Percentiles rank a stretch among this genome's conserved stretches.
Evolutionary conservation across 2,888 invertebrate genomes (phyloP).

Genomic region (Erebia epiphron): DNA sequence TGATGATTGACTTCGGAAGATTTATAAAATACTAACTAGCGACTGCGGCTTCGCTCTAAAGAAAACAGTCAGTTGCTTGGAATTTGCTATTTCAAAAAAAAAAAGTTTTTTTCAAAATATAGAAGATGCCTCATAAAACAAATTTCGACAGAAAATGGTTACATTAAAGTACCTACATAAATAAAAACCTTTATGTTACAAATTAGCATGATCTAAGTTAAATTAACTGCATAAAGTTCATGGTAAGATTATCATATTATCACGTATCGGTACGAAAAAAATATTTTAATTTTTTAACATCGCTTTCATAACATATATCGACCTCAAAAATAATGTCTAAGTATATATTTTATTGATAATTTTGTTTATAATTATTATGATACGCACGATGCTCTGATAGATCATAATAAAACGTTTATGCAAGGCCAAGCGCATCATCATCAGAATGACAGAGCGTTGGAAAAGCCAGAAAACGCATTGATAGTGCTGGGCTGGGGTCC

Average conservation of each 20-base stretch:
- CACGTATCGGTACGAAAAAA: conserved; percentile 11
- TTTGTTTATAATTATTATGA: not conserved
- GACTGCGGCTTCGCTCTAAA: too few species aligned
- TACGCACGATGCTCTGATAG: not conserved
- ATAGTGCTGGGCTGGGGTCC: too few species aligned
- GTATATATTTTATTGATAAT: conserved; percentile 10
- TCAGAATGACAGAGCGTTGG: too few species aligned
- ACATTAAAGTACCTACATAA: not conserved
- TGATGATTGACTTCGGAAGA: too few species aligned
- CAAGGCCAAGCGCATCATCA: too few species aligned
- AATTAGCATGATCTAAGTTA: conserved; percentile 20
- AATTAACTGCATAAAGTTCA: conserved; percentile 15
- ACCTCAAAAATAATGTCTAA: not conserved
- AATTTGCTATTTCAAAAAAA: too few species aligned
- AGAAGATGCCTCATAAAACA: not conserved
- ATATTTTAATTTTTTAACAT: not conserved
- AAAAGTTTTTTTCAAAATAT: too few species aligned
- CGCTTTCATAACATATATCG: not conserved
- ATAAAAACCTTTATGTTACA: conserved; percentile 14
- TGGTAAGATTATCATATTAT: conserved; percentile 12
- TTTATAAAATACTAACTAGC: too few species aligned
- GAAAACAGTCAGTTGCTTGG: too few species aligned
- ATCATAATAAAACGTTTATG: too few species aligned
- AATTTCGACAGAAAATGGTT: not conserved
- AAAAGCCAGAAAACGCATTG: too few species aligned